A percentile compares a stretch with the other conserved stretches of the same genome.
These are phyloP conservation scores for Falcunculus frontatus DNA, from an alignment of 2,113 vertebrate species.

Conservation along the genomic window DNA sequence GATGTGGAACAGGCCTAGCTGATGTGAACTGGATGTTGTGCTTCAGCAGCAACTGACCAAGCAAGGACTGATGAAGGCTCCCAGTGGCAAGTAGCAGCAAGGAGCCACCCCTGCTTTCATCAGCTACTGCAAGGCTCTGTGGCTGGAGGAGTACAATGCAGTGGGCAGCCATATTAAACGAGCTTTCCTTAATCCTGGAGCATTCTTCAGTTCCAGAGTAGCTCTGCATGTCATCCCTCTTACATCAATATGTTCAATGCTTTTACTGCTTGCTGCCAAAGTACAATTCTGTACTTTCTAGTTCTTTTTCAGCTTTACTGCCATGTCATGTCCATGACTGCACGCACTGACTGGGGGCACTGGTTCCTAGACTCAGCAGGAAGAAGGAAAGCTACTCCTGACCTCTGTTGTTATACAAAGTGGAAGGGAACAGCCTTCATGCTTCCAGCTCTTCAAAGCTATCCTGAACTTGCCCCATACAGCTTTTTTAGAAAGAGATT, in stretches of 20 bases:
- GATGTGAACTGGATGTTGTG: neutral
- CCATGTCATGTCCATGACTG: neutral
- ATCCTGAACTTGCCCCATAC: neutral
- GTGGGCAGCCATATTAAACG: neutral
- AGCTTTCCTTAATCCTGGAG: neutral
- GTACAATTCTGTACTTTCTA: neutral
- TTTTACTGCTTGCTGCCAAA: neutral
- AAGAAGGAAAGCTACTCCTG: neutral
- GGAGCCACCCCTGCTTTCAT: neutral
- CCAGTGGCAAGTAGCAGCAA: neutral
- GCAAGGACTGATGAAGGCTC: neutral
- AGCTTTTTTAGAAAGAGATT: neutral
- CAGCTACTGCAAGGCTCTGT: neutral
- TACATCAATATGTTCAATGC: rapidly evolving
- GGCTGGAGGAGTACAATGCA: neutral
- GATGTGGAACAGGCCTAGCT: neutral
- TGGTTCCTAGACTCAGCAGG: neutral
- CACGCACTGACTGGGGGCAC: neutral
- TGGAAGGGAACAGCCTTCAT: neutral
- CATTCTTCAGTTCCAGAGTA: neutral
- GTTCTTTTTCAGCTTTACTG: neutral
- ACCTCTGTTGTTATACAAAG: neutral
- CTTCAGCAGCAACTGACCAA: neutral
- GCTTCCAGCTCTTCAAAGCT: neutral
- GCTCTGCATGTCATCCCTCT: rapidly evolving